Conservation (phyloP, 2,113 vertebrate genomes). For the Melanerpes formicivorus region DNA sequence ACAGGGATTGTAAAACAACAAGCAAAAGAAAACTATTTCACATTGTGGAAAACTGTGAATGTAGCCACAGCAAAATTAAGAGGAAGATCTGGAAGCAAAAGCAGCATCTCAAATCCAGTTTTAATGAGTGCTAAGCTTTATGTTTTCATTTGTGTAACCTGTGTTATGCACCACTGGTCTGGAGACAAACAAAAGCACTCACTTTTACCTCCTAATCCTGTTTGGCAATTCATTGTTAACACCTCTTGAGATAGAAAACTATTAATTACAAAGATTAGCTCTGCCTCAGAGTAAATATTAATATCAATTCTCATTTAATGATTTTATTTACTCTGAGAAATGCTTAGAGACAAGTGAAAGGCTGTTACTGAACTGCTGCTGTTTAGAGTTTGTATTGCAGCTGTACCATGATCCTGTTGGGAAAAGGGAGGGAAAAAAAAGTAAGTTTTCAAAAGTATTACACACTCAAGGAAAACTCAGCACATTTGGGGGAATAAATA, state of each 20-base stretch:
- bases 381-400: background rate
- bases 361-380: background rate
- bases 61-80: background rate
- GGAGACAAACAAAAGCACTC: background rate
- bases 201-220: background rate
- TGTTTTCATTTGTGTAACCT: background rate
- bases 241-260: background rate
- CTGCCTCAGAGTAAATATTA: conserved; percentile 26
- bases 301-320: conserved; percentile 6
- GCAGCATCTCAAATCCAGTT: background rate
- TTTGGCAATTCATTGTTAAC: background rate
- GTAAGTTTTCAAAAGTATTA: background rate
- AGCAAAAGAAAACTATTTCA: background rate
- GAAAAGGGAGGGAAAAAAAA: background rate
- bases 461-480: background rate
- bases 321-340: conserved; percentile 23
- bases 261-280: background rate
- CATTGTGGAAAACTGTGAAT: background rate
- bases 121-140: background rate
- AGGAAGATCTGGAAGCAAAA: background rate
- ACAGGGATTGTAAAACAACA: background rate
- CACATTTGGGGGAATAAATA: too few species aligned
- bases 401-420: background rate
- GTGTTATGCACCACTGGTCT: background rate
- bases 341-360: background rate